These are phyloP conservation scores for Fistularia tabacaria DNA, from an alignment of 2,797 vertebrate genomes.

Conservation along the genomic window DNA sequence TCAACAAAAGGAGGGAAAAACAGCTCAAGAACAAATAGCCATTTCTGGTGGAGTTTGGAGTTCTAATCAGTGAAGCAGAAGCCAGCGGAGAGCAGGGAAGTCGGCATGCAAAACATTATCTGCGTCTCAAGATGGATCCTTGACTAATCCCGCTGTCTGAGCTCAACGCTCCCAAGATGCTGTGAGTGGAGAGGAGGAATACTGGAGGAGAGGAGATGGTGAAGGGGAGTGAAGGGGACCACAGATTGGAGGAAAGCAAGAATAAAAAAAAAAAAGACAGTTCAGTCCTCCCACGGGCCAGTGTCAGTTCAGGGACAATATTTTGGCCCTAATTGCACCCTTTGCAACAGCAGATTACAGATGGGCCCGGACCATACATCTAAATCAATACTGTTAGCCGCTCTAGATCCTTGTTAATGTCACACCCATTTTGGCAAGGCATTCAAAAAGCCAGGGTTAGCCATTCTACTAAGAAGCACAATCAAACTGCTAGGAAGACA, in stretches of 20 bases:
- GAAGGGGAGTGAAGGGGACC: conserved; percentile 27
- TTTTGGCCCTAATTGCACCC: conserved; percentile 43
- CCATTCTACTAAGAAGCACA: conserved; percentile 42
- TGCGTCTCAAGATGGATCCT: conserved; percentile 79
- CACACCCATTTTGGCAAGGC: conserved; percentile 44
- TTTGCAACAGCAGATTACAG: conserved; percentile 36
- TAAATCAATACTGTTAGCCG: conserved; percentile 27
- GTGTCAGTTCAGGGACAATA: conserved; percentile 46
- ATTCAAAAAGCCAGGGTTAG: conserved; percentile 31
- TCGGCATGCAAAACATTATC: conserved; percentile 73
- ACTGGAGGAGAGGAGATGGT: conserved; percentile 53
- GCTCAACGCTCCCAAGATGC: conserved; percentile 73
- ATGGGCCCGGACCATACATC: conserved; percentile 10
- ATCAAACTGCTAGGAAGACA: conserved; percentile 50
- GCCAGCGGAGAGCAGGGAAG: conserved; percentile 67
- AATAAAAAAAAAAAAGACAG: conserved; percentile 12
- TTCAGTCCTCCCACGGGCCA: conserved; percentile 54
- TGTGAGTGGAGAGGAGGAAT: conserved; percentile 59
- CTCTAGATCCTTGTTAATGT: conserved; percentile 51
- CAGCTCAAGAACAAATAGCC: conserved; percentile 69
- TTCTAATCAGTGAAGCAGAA: conserved; percentile 69
- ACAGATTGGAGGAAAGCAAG: conserved; percentile 27
- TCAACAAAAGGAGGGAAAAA: conserved; percentile 48
- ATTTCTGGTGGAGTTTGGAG: conserved; percentile 66
- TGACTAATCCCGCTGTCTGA: conserved; percentile 78